Evolutionary conservation across 2,113 vertebrate species (phyloP).

Genomic region (Solea solea): DNA sequence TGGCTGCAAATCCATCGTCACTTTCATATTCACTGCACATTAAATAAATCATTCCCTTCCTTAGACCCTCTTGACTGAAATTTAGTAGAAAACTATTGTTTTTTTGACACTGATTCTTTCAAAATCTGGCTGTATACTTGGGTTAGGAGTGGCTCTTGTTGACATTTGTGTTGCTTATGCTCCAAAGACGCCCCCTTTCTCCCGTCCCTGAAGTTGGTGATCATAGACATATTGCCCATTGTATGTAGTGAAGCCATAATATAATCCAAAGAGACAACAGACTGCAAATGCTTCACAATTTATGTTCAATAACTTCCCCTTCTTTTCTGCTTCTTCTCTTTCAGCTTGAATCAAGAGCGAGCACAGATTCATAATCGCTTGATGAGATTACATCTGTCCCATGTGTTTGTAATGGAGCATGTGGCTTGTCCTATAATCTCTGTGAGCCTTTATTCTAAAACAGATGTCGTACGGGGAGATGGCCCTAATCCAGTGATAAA

Average conservation of each 20-base stretch:
- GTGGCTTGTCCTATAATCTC: conserved; percentile 65
- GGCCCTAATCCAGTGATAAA: conserved; percentile 70
- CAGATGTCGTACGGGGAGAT: conserved; percentile 64
- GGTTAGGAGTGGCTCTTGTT: too few species aligned
- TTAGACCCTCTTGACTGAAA: too few species aligned
- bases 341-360: conserved; percentile 34
- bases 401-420: conserved; percentile 72
- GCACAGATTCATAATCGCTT: conserved; percentile 70
- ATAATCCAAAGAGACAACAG: conserved; percentile 20
- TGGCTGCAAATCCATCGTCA: too few species aligned
- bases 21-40: too few species aligned
- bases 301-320: conserved; percentile 17
- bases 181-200: neutral
- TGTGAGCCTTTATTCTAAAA: conserved; percentile 58
- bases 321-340: conserved; percentile 24
- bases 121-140: neutral
- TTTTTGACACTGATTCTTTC: too few species aligned
- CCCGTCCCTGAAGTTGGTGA: neutral
- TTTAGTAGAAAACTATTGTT: too few species aligned
- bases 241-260: neutral
- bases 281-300: conserved; percentile 14
- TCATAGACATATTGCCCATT: neutral
- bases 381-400: conserved; percentile 76
- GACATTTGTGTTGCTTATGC: too few species aligned
- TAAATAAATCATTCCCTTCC: too few species aligned